Evolutionary conservation across 2,113 vertebrate genomes (phyloP).

Genomic region (Nannospalax galili): DNA sequence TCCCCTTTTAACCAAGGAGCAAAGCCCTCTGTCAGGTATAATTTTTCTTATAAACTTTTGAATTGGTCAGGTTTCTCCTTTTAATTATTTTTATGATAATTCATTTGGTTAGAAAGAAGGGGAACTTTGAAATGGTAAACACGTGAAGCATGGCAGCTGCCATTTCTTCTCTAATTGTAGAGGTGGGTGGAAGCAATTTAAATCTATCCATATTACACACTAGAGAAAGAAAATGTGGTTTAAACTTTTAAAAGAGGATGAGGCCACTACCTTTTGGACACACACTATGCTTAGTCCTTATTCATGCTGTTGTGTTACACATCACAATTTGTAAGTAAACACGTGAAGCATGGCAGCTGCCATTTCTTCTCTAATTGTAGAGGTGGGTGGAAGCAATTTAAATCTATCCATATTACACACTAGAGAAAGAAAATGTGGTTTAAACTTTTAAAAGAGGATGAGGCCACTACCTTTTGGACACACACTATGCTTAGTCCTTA

Average conservation of each 20-base stretch:
- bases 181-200: neutral
- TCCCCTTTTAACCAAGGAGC: slow-evolving; percentile 9
- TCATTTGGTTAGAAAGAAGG: slow-evolving; percentile 35
- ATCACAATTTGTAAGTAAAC: neutral
- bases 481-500: neutral
- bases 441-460: neutral
- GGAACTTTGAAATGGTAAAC: slow-evolving; percentile 54
- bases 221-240: neutral
- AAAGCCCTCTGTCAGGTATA: neutral
- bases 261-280: neutral
- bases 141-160: neutral
- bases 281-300: neutral
- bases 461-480: neutral
- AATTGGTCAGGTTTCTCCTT: slow-evolving; percentile 24
- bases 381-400: neutral
- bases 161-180: neutral
- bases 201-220: neutral
- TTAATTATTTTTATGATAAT: slow-evolving; percentile 60
- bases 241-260: neutral
- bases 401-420: neutral
- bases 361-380: too few species aligned
- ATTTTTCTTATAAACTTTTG: neutral
- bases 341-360: neutral
- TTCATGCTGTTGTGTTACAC: neutral
- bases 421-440: neutral